Evolutionary conservation across 2,113 vertebrate species (phyloP).

Genomic region (Pontoporia blainvillei): DNA sequence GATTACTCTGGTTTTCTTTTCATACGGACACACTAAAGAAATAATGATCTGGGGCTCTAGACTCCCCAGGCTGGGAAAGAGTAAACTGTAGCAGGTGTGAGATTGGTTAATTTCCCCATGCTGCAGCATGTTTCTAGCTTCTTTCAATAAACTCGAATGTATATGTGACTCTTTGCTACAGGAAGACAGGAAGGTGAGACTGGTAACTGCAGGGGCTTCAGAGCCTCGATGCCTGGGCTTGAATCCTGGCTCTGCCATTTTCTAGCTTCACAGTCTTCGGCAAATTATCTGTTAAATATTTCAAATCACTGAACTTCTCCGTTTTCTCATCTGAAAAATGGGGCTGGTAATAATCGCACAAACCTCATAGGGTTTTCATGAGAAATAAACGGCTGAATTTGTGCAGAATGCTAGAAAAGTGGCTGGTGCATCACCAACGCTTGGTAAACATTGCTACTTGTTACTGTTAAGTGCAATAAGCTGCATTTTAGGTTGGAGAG

Average conservation of each 20-base stretch:
- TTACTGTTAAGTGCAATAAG: not conserved
- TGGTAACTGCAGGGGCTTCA: not conserved
- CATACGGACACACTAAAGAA: not conserved
- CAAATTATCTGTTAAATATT: not conserved
- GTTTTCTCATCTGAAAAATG: constrained; percentile 27
- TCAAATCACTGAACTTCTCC: not conserved
- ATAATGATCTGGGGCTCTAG: not conserved
- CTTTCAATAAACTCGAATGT: not conserved
- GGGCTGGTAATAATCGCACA: not conserved
- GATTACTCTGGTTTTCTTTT: constrained; percentile 17
- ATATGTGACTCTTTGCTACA: not conserved
- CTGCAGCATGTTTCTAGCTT: not conserved
- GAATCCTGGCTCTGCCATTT: not conserved
- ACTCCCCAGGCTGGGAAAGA: not conserved
- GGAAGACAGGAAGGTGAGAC: not conserved
- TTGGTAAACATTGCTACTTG: not conserved
- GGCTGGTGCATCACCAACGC: not conserved
- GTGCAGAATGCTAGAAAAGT: not conserved
- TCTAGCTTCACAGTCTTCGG: not conserved
- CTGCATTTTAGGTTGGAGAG: not conserved
- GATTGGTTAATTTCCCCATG: not conserved
- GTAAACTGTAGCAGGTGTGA: not conserved
- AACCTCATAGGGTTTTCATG: not conserved
- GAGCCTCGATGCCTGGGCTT: not conserved
- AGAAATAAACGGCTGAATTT: not conserved